Evolutionary conservation across 2,888 invertebrate species (phyloP).

Genomic region (Eupithecia exiguata): DNA sequence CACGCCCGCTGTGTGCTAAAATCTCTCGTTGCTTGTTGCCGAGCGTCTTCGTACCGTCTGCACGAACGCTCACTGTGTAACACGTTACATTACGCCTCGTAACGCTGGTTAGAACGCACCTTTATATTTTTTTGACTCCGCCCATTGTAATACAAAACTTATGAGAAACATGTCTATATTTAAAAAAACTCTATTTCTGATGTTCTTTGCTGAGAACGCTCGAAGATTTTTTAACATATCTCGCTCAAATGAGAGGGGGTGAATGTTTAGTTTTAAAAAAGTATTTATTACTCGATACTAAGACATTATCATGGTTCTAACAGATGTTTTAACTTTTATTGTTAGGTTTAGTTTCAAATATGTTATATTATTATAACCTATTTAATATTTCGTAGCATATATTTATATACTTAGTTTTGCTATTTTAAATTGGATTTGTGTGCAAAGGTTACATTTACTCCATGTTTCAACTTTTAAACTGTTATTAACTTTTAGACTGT

Average conservation of each 20-base stretch:
- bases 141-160: conserved; percentile 16
- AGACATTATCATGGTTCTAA: conserved; percentile 60
- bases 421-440: conserved; percentile 30
- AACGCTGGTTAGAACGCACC: not conserved
- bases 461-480: not conserved
- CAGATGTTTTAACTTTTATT: conserved; percentile 57
- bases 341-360: conserved; percentile 64
- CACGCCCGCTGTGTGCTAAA: too few relatives aligned
- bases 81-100: not conserved
- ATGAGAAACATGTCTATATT: conserved; percentile 8
- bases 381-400: conserved; percentile 76
- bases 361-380: conserved; percentile 69
- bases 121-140: conserved; percentile 10
- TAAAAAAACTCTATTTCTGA: not conserved
- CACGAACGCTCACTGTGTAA: not conserved
- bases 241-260: conserved; percentile 64
- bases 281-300: conserved; percentile 64
- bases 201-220: not conserved
- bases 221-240: conserved; percentile 44
- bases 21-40: too few relatives aligned
- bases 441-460: conserved; percentile 31
- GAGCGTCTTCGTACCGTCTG: not conserved
- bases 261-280: conserved; percentile 59
- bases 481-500: not conserved
- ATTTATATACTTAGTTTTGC: conserved; percentile 54